Evolutionary conservation across 2,113 vertebrate genomes (phyloP).

Genomic region (Stomatorhinus ivindoensis): DNA sequence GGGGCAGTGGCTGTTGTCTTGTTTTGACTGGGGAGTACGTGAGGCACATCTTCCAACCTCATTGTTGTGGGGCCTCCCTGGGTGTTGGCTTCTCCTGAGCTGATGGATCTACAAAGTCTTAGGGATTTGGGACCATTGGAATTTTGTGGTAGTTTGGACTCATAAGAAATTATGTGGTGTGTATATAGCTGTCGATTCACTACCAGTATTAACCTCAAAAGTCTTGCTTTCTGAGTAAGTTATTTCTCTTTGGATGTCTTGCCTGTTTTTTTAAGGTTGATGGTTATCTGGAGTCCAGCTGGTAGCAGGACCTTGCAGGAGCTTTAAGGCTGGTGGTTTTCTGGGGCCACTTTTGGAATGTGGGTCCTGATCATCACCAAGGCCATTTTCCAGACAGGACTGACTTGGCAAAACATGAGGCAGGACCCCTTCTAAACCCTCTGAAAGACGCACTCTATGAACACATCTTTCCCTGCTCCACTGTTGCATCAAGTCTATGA

Average conservation of each 20-base stretch:
- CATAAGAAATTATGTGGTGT: not conserved
- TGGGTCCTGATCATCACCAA: not conserved
- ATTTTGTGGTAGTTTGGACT: not conserved
- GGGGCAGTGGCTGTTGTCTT: not conserved
- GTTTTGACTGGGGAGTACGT: not conserved
- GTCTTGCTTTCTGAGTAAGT: not conserved
- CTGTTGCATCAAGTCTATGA: not conserved
- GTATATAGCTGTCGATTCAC: not conserved
- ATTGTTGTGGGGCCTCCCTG: not conserved
- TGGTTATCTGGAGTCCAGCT: not conserved
- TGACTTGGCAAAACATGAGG: not conserved
- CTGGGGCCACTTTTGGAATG: not conserved
- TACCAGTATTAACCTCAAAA: not conserved
- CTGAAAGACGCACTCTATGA: not conserved
- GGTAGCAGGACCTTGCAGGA: not conserved
- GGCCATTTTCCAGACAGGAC: not conserved
- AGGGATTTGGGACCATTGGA: not conserved
- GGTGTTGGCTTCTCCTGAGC: not conserved
- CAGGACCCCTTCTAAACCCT: not conserved
- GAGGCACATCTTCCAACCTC: not conserved
- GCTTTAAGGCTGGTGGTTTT: not conserved
- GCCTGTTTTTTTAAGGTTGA: not conserved
- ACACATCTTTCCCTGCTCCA: not conserved
- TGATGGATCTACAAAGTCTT: not conserved
- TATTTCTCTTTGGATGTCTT: not conserved